Base-by-base conservation (phyloP, 2,797 vertebrate species). In the Chloroceryle amazona region DNA sequence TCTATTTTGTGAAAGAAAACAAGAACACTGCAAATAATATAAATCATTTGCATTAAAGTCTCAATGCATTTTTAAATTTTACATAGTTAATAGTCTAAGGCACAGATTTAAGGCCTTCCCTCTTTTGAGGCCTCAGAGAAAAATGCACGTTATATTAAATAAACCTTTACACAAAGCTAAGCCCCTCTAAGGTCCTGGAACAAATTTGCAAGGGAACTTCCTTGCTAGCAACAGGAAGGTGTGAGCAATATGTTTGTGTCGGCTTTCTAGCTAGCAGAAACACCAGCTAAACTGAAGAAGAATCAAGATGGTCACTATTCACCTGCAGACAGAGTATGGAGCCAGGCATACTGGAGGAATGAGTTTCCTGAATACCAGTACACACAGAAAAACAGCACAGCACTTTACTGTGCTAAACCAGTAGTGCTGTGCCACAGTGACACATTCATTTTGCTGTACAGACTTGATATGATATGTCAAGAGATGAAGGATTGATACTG, bases 221-320 rank as follows among this genome's bases (percentile, higher is more conserved):
- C 29, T 58, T 73, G 16, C 6, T 73, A 80, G 21, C 35, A 58
- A 8, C 19, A 58, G 4, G 46, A 62, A 85, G 19, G 8, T 63
- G 21, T 39, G 23, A 72, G 16, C 25, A 57, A 11, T 1, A 1
- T 2, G 3, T 19, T 57, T 58, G 11, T 54, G 10, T 4, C 54
- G 52, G 5, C 12, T 81, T 91, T 78, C n/a, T 52, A 82, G 41
- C 20, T 82, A 57, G 15, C 13, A 37, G 25, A 3, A 68, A 13
- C 18, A 74, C 33, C 25, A 61, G 8, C 39, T 47, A 58, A 83
- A 78, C 1, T 70, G 68, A 88, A 68, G 35, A 87, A 76, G 63
- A 88, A 80, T 93, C 63, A 93, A 94, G 74, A 42, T 93, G 87
- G 20, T 84, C 79, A 84, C 63, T 93, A 47, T 83, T 41, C 26